Base-by-base conservation (phyloP, 2,797 vertebrate genomes). In the Gallinago stenura region DNA sequence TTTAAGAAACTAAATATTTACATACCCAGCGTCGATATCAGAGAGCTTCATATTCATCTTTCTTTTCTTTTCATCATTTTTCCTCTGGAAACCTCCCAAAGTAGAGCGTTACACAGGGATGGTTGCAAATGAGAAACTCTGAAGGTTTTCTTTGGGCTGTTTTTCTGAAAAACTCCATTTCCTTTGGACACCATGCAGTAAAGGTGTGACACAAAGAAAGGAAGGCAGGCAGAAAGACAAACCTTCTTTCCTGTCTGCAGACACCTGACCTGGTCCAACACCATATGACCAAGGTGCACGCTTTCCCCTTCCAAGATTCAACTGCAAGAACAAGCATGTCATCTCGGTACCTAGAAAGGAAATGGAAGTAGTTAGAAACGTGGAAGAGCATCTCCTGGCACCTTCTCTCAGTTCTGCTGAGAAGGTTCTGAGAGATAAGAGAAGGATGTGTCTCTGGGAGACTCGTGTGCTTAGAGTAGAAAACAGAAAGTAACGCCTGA, bases 1-100 rank as follows among this genome's bases (percentile, higher is more conserved):
- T 46, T 90, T 88, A 45, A 71, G 57, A 89, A 81, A 12, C 14
- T 17, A 16, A 58, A 60, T n/a, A 3, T 81, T 94, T 95, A 65
- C 25, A 33, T 43, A 35, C 2, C 6, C 25, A 50, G 3, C 43
- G 33, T 0, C 39, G 25, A 9, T 61, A 58, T 7, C 61, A n/a
- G 37, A 35, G 18, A 57, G 7, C 3, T 83, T n/a, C 45, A 53
- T 7, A 26, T 56, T 30, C 12, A 28, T 41, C 43, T 79, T 80
- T n/a, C 53, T 46, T 46, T 46, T 22, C 45, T 46, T 46, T 46
- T 46, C 45, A 46, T 46, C 45, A 46, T 46, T 46, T 46, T 46
- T 64, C 35, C 26, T 28, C 71, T 83, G 57, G 24, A 92, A 70
- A 31, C 11, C 39, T 81, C 61, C 39, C 18, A 26, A 18, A 72